These are phyloP conservation scores for Psittacula echo DNA, from an alignment of 2,797 vertebrate species.

Conservation along the genomic window DNA sequence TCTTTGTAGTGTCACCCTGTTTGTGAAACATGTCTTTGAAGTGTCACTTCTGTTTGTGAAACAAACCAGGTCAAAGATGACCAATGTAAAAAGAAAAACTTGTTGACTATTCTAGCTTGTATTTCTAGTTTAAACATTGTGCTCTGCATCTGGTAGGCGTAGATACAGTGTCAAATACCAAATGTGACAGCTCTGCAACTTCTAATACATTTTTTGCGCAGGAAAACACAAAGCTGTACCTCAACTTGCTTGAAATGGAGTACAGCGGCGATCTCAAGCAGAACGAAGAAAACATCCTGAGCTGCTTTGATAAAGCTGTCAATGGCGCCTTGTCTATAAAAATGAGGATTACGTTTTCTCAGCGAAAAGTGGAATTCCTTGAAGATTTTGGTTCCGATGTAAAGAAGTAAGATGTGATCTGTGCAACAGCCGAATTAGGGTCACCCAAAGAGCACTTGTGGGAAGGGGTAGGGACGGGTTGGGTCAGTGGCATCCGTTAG, in stretches of 20 bases:
- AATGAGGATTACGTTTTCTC: slow-evolving; percentile 91
- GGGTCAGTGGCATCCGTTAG: accelerated
- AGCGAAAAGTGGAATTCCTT: slow-evolving; percentile 97
- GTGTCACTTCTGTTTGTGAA: not conserved
- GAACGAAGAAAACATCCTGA: slow-evolving; percentile 91
- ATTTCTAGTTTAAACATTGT: not conserved
- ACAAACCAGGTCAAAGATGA: not conserved
- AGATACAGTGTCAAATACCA: not conserved
- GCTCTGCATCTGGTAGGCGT: not conserved
- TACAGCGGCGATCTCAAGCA: slow-evolving; percentile 91
- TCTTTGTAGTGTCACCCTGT: not conserved
- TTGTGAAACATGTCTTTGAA: not conserved
- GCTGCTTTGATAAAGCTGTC: slow-evolving; percentile 92
- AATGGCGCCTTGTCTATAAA: slow-evolving; percentile 87
- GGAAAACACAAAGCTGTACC: slow-evolving; percentile 92
- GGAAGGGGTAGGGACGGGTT: accelerated
- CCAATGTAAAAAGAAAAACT: accelerated
- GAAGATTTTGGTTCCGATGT: slow-evolving; percentile 97
- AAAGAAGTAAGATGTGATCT: slow-evolving; percentile 83
- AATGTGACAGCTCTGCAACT: not conserved
- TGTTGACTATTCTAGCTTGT: not conserved
- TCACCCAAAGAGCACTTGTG: not conserved
- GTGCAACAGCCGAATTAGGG: not conserved
- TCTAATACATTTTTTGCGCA: slow-evolving; percentile 50
- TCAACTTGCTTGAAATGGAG: slow-evolving; percentile 96